phyloP scores from a whole-genome alignment of 2,888 invertebrate genomes.

The Nezara viridula region DNA sequence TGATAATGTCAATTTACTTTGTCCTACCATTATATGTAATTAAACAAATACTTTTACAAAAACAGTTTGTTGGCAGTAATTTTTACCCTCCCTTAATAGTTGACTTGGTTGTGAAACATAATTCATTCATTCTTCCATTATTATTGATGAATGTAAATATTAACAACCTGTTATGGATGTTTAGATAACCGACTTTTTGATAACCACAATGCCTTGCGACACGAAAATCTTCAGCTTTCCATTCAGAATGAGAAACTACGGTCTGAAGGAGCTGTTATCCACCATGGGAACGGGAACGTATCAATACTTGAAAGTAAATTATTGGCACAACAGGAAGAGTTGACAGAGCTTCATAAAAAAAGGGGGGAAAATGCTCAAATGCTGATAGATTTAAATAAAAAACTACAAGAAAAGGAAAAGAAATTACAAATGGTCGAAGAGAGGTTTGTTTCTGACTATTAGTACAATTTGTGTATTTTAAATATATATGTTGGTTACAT shows the following conservation, averaged over 20 bases:
- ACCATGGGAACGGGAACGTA: constrained; percentile 67
- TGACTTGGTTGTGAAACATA: neutral
- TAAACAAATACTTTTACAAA: neutral
- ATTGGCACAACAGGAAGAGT: constrained; percentile 89
- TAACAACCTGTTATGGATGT: constrained; percentile 67
- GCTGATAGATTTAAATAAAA: constrained; percentile 89
- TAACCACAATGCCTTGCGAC: constrained; percentile 81
- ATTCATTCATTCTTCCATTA: neutral
- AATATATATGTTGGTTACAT: neutral
- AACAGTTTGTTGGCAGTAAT: neutral
- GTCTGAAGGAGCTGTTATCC: constrained; percentile 71
- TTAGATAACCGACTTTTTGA: constrained; percentile 91
- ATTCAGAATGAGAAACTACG: constrained; percentile 88
- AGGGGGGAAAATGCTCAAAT: constrained; percentile 95
- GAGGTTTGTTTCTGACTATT: constrained; percentile 71
- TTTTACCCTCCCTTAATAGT: neutral
- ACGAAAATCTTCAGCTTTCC: constrained; percentile 87
- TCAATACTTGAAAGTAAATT: constrained; percentile 88
- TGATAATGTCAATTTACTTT: neutral
- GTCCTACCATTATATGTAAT: neutral
- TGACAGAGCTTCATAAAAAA: constrained; percentile 89
- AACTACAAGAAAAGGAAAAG: constrained; percentile 88
- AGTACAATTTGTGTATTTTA: neutral
- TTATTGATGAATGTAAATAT: constrained; percentile 17
- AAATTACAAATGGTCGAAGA: constrained; percentile 77